These are phyloP conservation scores for Morpho deidamia DNA, from an alignment of 2,888 invertebrate genomes.

Conservation along the genomic window DNA sequence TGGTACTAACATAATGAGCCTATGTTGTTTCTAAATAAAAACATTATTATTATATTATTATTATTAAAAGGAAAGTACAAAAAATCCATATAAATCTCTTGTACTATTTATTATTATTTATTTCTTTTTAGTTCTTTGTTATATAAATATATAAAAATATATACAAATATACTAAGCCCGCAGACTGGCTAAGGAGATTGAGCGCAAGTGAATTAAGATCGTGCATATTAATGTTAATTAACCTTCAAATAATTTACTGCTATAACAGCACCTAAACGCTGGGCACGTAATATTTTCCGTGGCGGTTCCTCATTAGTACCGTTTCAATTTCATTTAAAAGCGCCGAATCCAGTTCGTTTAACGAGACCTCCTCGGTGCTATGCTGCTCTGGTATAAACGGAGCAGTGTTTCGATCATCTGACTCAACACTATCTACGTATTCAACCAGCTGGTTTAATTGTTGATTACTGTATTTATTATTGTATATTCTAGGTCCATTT, in stretches of 20 bases:
- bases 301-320: slow-evolving; percentile 55
- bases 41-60: too few relatives aligned
- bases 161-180: slow-evolving; percentile 9
- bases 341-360: slow-evolving; percentile 37
- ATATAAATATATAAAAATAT: slow-evolving; percentile 4
- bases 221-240: background rate
- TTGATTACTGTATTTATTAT: slow-evolving; percentile 68
- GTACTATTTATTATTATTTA: too few relatives aligned
- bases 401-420: slow-evolving; percentile 29
- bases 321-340: slow-evolving; percentile 49
- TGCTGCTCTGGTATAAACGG: slow-evolving; percentile 38
- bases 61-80: too few relatives aligned
- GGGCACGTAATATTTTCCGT: slow-evolving; percentile 35
- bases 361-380: slow-evolving; percentile 29
- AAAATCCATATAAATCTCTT: too few relatives aligned
- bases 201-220: background rate
- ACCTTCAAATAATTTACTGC: slow-evolving; percentile 1
- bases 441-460: slow-evolving; percentile 20
- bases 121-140: too few relatives aligned
- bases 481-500: slow-evolving; percentile 74
- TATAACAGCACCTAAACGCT: background rate
- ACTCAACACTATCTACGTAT: slow-evolving; percentile 16
- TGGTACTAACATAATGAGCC: too few relatives aligned
- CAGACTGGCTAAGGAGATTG: slow-evolving; percentile 14
- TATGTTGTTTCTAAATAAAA: too few relatives aligned